Conservation (phyloP, 2,113 vertebrate species). For the Anoura caudifer region DNA sequence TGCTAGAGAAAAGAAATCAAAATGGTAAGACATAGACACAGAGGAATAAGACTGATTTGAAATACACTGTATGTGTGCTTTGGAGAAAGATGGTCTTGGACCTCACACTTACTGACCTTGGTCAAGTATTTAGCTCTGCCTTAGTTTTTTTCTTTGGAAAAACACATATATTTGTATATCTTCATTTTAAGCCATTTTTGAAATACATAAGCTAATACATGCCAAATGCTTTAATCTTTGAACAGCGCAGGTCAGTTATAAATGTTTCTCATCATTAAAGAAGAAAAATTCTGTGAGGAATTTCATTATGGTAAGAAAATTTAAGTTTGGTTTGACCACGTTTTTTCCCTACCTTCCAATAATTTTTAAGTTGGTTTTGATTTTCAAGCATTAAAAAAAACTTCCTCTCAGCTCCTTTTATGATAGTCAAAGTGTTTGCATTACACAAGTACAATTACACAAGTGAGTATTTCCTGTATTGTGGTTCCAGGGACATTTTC, state of each 20-base stretch:
- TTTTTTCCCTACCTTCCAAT: background rate
- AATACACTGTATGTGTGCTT: background rate
- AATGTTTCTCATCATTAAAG: background rate
- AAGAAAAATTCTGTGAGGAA: background rate
- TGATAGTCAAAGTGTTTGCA: background rate
- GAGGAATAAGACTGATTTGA: background rate
- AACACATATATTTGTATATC: background rate
- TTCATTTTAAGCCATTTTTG: background rate
- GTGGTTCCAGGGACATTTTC: background rate
- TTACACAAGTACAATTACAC: background rate
- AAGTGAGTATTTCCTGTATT: slow-evolving; percentile 57
- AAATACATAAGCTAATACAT: background rate
- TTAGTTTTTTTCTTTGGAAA: background rate
- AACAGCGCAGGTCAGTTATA: background rate
- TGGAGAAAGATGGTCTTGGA: background rate
- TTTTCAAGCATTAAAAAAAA: background rate
- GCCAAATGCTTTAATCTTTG: background rate
- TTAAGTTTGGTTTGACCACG: background rate
- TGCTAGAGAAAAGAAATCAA: background rate
- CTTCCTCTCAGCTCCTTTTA: background rate
- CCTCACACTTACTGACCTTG: background rate
- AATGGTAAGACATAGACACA: background rate
- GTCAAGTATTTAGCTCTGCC: background rate
- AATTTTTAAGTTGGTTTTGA: background rate
- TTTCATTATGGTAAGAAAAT: background rate